Percentiles rank a stretch among this genome's conserved stretches.
phyloP scores from a whole-genome alignment of 2,113 vertebrate species.

The Oplegnathus fasciatus region DNA sequence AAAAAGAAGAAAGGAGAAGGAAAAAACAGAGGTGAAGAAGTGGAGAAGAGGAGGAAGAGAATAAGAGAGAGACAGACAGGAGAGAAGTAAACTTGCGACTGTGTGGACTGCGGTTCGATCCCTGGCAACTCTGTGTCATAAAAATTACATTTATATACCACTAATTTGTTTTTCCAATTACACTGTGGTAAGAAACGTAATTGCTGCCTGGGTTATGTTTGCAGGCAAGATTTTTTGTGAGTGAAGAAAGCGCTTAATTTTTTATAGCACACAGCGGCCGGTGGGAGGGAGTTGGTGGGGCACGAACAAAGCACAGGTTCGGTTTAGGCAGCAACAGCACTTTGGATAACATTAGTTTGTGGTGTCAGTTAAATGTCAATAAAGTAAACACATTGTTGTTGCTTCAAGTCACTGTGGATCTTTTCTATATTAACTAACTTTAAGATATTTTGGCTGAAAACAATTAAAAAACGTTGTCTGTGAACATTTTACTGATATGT shows the following conservation, averaged over 20 bases:
- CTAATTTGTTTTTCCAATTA: neutral
- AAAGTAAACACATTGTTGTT: neutral
- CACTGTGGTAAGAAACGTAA: neutral
- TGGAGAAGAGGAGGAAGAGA: neutral
- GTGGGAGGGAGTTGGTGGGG: neutral
- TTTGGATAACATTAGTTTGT: neutral
- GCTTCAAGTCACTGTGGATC: too few relatives aligned
- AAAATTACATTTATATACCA: neutral
- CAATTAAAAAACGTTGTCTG: too few relatives aligned
- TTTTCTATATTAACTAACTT: too few relatives aligned
- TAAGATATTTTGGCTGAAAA: too few relatives aligned
- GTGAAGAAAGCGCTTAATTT: neutral
- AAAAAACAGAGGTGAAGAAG: neutral
- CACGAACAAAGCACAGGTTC: neutral
- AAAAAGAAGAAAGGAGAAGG: neutral
- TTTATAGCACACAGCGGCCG: neutral
- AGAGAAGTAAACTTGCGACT: neutral
- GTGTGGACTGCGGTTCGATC: neutral
- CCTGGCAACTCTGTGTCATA: neutral
- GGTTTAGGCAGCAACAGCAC: neutral
- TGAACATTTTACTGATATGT: too few relatives aligned
- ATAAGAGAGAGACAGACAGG: neutral
- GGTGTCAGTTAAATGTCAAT: neutral
- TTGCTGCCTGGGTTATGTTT: neutral
- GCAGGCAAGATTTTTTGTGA: neutral